Conservation (phyloP, 2,888 invertebrate species). For the Caenorhabditis virilis region DNA sequence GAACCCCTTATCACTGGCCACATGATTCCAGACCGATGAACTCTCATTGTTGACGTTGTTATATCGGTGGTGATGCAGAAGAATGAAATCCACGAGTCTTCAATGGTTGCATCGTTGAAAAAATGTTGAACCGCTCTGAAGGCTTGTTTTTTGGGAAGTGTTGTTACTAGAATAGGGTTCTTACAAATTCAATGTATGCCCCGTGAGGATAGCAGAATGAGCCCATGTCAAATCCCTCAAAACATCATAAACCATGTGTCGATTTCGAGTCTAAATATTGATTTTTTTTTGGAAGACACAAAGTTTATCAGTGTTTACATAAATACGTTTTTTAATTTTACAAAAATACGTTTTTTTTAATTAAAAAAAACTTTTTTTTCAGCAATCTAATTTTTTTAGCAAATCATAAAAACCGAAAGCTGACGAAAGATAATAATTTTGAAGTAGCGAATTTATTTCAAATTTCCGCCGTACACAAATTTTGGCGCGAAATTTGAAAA, state of each 20-base stretch:
- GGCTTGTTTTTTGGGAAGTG: neutral
- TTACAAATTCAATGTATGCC: slow-evolving; percentile 70
- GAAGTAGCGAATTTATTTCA: no score
- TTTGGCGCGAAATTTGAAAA: no score
- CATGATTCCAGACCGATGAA: slow-evolving; percentile 71
- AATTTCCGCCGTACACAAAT: no score
- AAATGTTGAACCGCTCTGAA: slow-evolving; percentile 74
- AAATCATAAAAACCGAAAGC: no score
- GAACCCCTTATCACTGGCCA: slow-evolving; percentile 98
- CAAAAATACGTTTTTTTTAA: no score
- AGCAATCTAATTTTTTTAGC: no score
- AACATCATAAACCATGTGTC: slow-evolving; percentile 89
- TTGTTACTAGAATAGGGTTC: neutral
- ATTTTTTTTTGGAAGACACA: no score
- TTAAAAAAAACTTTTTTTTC: no score
- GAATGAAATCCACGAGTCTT: slow-evolving; percentile 97
- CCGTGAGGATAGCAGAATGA: slow-evolving; percentile 96
- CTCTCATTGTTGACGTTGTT: slow-evolving; percentile 72
- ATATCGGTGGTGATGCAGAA: slow-evolving; percentile 98
- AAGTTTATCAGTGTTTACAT: no score
- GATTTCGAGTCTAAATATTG: slow-evolving; percentile 16
- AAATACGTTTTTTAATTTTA: no score
- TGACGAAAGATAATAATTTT: no score
- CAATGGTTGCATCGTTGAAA: slow-evolving; percentile 90
- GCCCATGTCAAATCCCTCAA: slow-evolving; percentile 95